Evolutionary conservation across 2,113 vertebrate species (phyloP), one percentile per base, ranked within the genome.

Genomic region (Mormyrus iriodes): DNA sequence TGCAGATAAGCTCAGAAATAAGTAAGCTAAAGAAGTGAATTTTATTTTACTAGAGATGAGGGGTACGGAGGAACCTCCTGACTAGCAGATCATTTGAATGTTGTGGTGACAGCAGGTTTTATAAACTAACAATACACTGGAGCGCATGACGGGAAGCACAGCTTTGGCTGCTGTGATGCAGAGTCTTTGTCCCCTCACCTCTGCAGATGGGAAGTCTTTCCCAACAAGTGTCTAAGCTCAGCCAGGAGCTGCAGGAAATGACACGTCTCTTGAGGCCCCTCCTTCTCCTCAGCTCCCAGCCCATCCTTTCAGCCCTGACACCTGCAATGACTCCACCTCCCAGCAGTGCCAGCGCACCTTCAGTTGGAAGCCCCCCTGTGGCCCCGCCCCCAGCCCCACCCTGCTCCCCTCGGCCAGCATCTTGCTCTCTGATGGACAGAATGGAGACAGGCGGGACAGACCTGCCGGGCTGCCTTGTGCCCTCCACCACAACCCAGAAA

Each of bases 171-270:
- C 17, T 52, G 27, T 52, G 49, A 53, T 52, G 46, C 19, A 27
- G n/a, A 27, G 24, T 12, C 17, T 42, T 52, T 44, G 21, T 49
- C 55, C 82, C 82, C 42, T 19, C 48, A 79, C 69, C 39, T 39
- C 6, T n/a, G 4, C 93, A 97, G 96, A 96, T 97, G 96, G 95
- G 91, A 89, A 89, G 89, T 88, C 94, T 97, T 82, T 95, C 96
- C 3, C 94, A 95, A 89, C 96, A 97, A 91, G 96, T 97, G 19
- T 95, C 94, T 84, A 93, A 92, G 79, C 95, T 97, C 90, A 96
- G 96, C 90, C 94, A 94, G 88, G 96, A 97, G 91, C 93, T 97
- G 49, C 95, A 95, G 93, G 95, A 96, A 89, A 95, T 97, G 95
- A 94, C 95, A 7, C 93, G 93, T 27, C 95, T 97, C 53, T 93